A percentile compares a stretch with the other conserved stretches of the same genome.
Evolutionary conservation across 2,888 invertebrate species (phyloP).

Genomic region (Himalopsyche anomala): DNA sequence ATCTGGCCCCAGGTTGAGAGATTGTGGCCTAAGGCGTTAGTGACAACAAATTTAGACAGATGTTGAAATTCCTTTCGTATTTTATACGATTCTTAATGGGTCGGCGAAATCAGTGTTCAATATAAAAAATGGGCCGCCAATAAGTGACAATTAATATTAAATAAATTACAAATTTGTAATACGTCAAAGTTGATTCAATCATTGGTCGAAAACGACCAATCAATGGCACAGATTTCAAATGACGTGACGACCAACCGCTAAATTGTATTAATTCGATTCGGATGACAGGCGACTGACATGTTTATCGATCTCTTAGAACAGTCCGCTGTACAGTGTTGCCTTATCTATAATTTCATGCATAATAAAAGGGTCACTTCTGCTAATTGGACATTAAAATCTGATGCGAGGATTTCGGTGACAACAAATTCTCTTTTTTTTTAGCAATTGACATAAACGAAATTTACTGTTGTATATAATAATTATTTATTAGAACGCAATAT

Average conservation of each 20-base stretch:
- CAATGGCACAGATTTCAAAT: neutral
- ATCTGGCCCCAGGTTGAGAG: no score
- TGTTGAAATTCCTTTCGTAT: no score
- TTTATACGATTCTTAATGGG: neutral
- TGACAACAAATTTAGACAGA: no score
- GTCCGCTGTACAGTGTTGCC: neutral
- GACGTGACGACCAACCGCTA: neutral
- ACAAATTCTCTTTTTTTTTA: no score
- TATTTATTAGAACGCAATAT: no score
- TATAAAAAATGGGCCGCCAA: slow-evolving; percentile 18
- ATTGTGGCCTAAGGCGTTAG: no score
- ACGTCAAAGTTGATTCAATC: slow-evolving; percentile 29
- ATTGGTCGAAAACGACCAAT: neutral
- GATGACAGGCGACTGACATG: slow-evolving; percentile 14
- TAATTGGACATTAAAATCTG: no score
- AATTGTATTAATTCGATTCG: slow-evolving; percentile 26
- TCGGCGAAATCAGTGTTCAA: neutral
- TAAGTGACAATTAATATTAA: slow-evolving; percentile 13
- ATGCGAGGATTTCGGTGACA: no score
- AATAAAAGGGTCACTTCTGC: no score
- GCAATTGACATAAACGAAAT: no score
- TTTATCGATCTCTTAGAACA: neutral
- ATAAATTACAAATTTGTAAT: slow-evolving; percentile 11
- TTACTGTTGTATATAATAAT: no score
- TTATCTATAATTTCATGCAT: no score